Percentiles rank a stretch among this genome's conserved stretches.
These are phyloP conservation scores for Catharus fuscescens DNA, from an alignment of 2,113 vertebrate genomes.

Conservation along the genomic window DNA sequence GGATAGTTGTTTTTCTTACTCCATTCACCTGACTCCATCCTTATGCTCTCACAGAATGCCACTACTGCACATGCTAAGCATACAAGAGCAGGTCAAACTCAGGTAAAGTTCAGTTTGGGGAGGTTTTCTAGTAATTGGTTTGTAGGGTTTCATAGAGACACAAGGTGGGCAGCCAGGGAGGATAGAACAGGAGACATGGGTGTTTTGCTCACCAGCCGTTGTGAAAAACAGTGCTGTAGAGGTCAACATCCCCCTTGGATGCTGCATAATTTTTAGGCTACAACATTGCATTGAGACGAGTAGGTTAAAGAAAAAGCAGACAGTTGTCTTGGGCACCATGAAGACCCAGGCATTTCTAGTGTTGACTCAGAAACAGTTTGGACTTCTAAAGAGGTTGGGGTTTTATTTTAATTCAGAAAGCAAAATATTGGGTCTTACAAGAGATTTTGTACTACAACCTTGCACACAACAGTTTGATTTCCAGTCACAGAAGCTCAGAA, in stretches of 20 bases:
- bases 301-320: neutral
- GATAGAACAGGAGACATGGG: neutral
- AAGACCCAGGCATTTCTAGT: neutral
- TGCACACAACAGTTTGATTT: neutral
- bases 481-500: neutral
- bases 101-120: neutral
- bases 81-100: neutral
- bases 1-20: neutral
- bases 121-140: neutral
- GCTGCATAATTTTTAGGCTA: neutral
- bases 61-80: fast-evolving
- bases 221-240: neutral
- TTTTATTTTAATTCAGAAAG: neutral
- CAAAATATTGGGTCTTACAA: neutral
- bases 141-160: neutral
- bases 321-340: neutral
- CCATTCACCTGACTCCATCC: neutral
- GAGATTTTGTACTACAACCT: neutral
- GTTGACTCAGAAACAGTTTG: neutral
- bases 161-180: neutral
- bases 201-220: neutral
- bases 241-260: neutral
- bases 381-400: neutral
- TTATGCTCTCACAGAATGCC: neutral
- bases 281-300: neutral